These are phyloP conservation scores for Physocephala rufipes DNA, from an alignment of 2,888 invertebrate genomes.

Conservation along the genomic window DNA sequence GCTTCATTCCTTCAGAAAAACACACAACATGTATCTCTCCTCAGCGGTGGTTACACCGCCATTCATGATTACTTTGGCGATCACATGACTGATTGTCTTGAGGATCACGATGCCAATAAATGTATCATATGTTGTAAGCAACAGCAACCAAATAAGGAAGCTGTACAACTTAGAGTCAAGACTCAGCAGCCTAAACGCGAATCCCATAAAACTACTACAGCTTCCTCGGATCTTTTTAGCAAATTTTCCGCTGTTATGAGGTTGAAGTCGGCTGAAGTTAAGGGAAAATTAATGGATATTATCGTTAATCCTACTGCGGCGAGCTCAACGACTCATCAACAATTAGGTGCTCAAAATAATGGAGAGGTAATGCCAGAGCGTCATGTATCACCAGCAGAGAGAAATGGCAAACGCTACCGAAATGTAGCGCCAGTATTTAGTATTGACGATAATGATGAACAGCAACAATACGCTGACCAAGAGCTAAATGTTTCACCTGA, in stretches of 20 bases:
- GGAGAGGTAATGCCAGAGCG: constrained; percentile 67
- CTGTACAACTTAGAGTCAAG: constrained; percentile 10
- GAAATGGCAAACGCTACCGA: constrained; percentile 86
- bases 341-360: constrained; percentile 15
- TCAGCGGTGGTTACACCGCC: constrained; percentile 89
- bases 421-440: constrained; percentile 93
- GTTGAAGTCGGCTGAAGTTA: constrained; percentile 90
- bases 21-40: constrained; percentile 89
- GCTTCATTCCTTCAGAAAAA: constrained; percentile 95
- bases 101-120: constrained; percentile 82
- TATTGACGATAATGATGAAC: constrained; percentile 82
- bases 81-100: constrained; percentile 80
- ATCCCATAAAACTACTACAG: constrained; percentile 58
- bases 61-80: constrained; percentile 86
- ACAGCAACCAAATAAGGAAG: not conserved
- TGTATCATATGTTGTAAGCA: constrained; percentile 82
- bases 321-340: constrained; percentile 23
- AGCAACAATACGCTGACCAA: constrained; percentile 51
- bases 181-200: constrained; percentile 37
- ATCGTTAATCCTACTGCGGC: constrained; percentile 80
- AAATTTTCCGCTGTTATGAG: constrained; percentile 89
- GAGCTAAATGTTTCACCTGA: constrained; percentile 54
- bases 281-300: constrained; percentile 89
- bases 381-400: constrained; percentile 86
- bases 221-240: constrained; percentile 75